Evolutionary conservation across 2,797 vertebrate species (phyloP).

Genomic region (Anguilla megastoma): DNA sequence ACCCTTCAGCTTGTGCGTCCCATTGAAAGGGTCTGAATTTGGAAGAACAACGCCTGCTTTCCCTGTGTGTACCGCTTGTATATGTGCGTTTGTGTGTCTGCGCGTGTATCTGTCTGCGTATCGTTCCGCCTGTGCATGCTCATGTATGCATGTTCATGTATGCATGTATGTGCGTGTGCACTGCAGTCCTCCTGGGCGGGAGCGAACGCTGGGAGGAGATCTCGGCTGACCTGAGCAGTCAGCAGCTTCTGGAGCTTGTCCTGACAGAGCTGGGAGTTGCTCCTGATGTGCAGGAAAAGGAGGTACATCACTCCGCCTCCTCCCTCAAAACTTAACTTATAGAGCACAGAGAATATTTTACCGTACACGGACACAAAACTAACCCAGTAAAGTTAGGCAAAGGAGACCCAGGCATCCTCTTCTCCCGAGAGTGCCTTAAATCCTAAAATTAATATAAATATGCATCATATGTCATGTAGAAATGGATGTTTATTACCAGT

Average conservation of each 20-base stretch:
- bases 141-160: not conserved
- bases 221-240: conserved; percentile 66
- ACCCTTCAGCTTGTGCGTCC: not conserved
- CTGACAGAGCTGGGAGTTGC: conserved; percentile 66
- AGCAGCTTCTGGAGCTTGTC: conserved; percentile 68
- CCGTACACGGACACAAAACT: not conserved
- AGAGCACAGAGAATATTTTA: not conserved
- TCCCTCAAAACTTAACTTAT: not conserved
- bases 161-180: conserved; percentile 55
- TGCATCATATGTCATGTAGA: not conserved
- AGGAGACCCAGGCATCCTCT: not conserved
- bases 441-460: not conserved
- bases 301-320: not conserved
- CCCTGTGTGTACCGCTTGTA: not conserved
- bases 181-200: conserved; percentile 51
- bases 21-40: not conserved
- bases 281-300: not conserved
- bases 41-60: not conserved
- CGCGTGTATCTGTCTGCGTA: conserved; percentile 55
- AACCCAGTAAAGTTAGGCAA: not conserved
- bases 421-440: not conserved
- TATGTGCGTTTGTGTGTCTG: conserved; percentile 53
- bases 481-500: not conserved
- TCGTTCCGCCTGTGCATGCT: not conserved
- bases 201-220: conserved; percentile 57